These are phyloP conservation scores for Belgica antarctica DNA, from an alignment of 2,888 invertebrate genomes.

Conservation along the genomic window DNA sequence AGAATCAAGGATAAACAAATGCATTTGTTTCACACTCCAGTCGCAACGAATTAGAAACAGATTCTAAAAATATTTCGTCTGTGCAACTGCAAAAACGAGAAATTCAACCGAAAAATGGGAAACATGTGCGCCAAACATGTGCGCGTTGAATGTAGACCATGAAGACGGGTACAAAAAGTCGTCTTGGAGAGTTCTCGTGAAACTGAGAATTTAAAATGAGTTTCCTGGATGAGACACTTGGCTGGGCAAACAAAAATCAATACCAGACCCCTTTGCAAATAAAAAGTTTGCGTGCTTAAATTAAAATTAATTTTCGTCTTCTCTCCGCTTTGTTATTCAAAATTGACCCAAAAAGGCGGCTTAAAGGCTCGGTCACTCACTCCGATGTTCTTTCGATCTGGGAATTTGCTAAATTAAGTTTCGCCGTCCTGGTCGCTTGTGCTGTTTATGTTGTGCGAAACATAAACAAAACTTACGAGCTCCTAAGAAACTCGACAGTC, in stretches of 20 bases:
- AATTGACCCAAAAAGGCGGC: not conserved
- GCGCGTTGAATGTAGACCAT: not conserved
- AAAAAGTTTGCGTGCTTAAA: not conserved
- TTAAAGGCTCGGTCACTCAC: not conserved
- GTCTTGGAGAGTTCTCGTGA: not conserved
- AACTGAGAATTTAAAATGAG: not conserved
- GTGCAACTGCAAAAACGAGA: not conserved
- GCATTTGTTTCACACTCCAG: no score
- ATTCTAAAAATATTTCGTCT: no score
- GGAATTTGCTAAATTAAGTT: not conserved
- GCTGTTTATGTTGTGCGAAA: slow-evolving; percentile 18
- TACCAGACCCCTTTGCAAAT: not conserved
- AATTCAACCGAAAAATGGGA: not conserved
- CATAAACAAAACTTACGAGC: slow-evolving; percentile 7
- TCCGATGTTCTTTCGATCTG: not conserved
- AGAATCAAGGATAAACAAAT: not conserved
- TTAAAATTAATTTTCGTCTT: slow-evolving; percentile 6
- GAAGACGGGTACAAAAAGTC: no score
- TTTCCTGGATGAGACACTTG: slow-evolving; percentile 4
- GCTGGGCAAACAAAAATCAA: slow-evolving; percentile 5
- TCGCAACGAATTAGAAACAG: no score
- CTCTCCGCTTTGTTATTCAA: not conserved
- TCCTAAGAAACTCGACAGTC: slow-evolving; percentile 15
- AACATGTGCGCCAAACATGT: slow-evolving; percentile 28
- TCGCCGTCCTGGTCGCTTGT: not conserved